phyloP scores from a whole-genome alignment of 2,888 invertebrate genomes.

The Deilephila elpenor region DNA sequence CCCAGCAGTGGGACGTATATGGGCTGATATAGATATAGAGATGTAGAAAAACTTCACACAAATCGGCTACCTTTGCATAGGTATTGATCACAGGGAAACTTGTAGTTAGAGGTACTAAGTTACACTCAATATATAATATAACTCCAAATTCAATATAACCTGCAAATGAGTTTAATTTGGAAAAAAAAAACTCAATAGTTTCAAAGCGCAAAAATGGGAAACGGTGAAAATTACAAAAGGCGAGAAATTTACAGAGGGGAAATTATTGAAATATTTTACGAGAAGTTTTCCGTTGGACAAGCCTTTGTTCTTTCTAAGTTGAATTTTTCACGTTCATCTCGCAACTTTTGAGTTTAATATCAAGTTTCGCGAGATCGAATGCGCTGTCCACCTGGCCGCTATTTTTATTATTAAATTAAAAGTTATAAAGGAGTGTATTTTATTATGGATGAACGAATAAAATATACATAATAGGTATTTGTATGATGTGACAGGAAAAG shows the following conservation, averaged over 20 bases:
- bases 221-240: constrained; percentile 36
- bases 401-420: constrained; percentile 20
- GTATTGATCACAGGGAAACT: no score
- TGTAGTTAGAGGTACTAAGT: no score
- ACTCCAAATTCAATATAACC: no score
- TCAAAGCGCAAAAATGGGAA: background rate
- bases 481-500: no score
- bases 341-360: constrained; percentile 58
- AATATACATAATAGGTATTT: no score
- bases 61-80: no score
- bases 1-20: no score
- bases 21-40: no score
- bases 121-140: no score
- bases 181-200: constrained; percentile 12
- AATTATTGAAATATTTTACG: constrained; percentile 41
- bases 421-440: background rate
- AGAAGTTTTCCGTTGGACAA: constrained; percentile 38
- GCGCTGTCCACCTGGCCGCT: constrained; percentile 23
- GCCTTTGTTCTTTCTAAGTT: constrained; percentile 65
- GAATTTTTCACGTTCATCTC: constrained; percentile 62
- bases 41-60: no score
- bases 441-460: no score
- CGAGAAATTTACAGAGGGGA: constrained; percentile 31
- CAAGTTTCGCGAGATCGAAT: constrained; percentile 46
- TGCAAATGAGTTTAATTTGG: no score